Evolutionary conservation across 2,113 vertebrate genomes (phyloP).

Genomic region (Plectropomus leopardus): DNA sequence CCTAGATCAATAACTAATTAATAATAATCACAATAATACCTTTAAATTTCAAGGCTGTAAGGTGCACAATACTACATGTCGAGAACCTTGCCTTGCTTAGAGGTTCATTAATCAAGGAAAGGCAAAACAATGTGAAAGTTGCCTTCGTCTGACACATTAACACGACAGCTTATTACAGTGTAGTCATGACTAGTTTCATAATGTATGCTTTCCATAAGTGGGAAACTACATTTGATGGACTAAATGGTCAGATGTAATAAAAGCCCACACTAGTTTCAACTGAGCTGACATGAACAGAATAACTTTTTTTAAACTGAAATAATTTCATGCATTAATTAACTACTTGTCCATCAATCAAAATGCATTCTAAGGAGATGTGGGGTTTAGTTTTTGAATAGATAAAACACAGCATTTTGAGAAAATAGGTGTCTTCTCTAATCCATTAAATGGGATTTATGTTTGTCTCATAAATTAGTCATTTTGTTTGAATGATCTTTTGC

Average conservation of each 20-base stretch:
- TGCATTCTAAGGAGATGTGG: slow-evolving; percentile 5
- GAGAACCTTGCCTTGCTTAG: not conserved
- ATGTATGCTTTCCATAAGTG: not conserved
- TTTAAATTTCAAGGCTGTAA: not conserved
- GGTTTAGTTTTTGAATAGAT: slow-evolving; percentile 7
- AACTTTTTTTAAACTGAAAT: not conserved
- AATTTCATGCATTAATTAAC: slow-evolving; percentile 19
- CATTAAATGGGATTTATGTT: not conserved
- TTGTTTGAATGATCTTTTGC: slow-evolving; percentile 46
- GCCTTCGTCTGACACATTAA: not conserved
- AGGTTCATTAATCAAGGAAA: not conserved
- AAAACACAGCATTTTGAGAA: slow-evolving; percentile 14
- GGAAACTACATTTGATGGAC: slow-evolving; percentile 1
- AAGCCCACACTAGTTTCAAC: not conserved
- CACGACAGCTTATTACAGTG: not conserved
- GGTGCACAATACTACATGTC: not conserved
- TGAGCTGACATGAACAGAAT: not conserved
- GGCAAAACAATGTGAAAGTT: not conserved
- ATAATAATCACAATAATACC: slow-evolving; percentile 6
- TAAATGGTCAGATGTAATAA: slow-evolving; percentile 6
- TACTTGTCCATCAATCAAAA: slow-evolving; percentile 21
- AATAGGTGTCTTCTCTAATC: slow-evolving; percentile 14
- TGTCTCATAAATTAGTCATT: slow-evolving; percentile 36
- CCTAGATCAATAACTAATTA: slow-evolving; percentile 8
- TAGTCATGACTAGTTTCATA: not conserved